Evolutionary conservation across 2,888 invertebrate species (phyloP), one percentile per base, ranked within the genome.

Genomic region (Tenthredo distinguenda): DNA sequence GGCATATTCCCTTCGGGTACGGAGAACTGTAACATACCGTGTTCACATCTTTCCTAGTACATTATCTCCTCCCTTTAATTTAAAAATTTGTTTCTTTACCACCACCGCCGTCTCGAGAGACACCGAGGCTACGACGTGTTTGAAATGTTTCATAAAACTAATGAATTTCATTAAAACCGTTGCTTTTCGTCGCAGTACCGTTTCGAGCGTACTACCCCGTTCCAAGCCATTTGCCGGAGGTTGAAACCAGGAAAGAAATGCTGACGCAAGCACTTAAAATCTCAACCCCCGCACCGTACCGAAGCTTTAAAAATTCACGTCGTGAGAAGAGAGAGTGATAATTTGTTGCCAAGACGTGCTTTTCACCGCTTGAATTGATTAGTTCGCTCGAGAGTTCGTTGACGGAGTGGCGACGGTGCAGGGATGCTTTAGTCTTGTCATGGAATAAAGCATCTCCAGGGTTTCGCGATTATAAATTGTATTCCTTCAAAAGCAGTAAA

Each of bases 401-500:
- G 47, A 83, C 83, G 68, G 62, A 58, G 81, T 58, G 15, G 58
- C 81, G 65, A 81, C 37, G 40, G 7, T 18, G 21, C 34, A 18
- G 83, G 31, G 47, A 43, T 83, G 21, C 68, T 50, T 83, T 83
- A 65, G 31, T 83, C 83, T 83, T 83, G 83, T 83, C 65, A 68
- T 50, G 83, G 83, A 83, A 83, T 37, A 68, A 83, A 43, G 68
- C 68, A 83, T 71, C 62, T 83, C 68, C 81, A n/a, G 88, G 88
- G 77, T 62, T 88, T 92, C 92, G 92, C 90, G 91, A 92, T 92
- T 92, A 92, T 92, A 92, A 93, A 92, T 92, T 91, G 92, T 92
- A 92, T 88, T 89, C 89, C 89, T 91, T 91, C 90, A 90, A 86
- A 91, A 91, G 90, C 89, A 90, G 90, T 90, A 91, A 91, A 91